Base-by-base conservation (phyloP, 2,888 invertebrate genomes). In the Galeruca laticollis region DNA sequence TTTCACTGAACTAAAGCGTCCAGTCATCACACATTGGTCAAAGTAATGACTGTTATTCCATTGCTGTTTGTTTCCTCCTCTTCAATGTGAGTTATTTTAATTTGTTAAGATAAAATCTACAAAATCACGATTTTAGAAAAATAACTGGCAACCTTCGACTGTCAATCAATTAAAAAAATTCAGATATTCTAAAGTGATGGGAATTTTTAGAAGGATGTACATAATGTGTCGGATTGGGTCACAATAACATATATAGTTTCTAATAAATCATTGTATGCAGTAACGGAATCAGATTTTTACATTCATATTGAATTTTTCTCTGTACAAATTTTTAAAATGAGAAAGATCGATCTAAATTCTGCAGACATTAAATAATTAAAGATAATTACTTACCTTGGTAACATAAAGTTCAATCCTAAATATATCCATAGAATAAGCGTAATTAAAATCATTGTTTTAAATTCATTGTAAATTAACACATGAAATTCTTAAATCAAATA, bases 71-170 rank as follows among this genome's bases (percentile, higher is more conserved):
- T 67, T 70, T 68, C 70, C 67, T 70, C 70, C 70, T 68, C 63
- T 67, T 68, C 70, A 63, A 63, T 68, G 56, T 68, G 67, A 68
- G 35, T 68, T 67, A 62, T 70, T 70, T 67, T 43, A 59, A 67
- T 63, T 64, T 49, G 56, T 60, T 26, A 54, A 56, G 63, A 68
- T 68, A 64, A 68, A 64, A 71, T 71, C 61, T 63, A 71, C 33
- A 60, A 64, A 71, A 67, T 64, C 71, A 71, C 64, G 70, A 68
- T 63, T 64, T 71, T 63, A 60, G 35, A 60, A 70, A 70, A 70
- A 67, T 59, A 66, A 51, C 21, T 59, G 56, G 49, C 59, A 59
- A 59, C 66, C 66, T 66, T 66, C 66, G 66, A 10, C 15, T 66
- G 66, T 66, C 66, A 60, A 66, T 66, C 66, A 66, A 51, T 37